Percentiles rank a stretch among this genome's conserved stretches.
Conservation (phyloP, 2,113 vertebrate genomes). For the Tyto alba region DNA sequence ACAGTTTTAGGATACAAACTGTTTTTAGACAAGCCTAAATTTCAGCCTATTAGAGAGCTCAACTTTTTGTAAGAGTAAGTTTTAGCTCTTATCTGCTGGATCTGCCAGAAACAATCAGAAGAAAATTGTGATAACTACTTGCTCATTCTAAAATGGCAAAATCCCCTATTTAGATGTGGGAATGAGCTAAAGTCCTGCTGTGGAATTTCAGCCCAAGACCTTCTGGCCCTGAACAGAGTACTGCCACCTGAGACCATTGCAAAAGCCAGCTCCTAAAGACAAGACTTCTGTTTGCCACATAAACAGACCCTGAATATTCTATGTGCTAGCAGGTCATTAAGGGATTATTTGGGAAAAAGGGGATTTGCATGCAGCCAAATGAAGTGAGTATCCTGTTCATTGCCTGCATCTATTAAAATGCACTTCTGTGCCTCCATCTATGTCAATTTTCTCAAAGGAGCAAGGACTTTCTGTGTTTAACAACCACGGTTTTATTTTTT, state of each 20-base stretch:
- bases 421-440: neutral
- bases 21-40: neutral
- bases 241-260: neutral
- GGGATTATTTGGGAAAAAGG: slow-evolving; percentile 7
- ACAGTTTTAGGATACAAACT: neutral
- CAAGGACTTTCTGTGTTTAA: neutral
- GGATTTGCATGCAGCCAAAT: neutral
- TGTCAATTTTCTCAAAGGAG: neutral
- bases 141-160: neutral
- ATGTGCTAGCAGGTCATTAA: neutral
- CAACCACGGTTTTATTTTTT: neutral
- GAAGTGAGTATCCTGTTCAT: neutral
- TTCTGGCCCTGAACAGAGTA: neutral
- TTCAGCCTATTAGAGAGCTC: neutral
- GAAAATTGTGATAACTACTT: neutral
- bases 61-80: neutral
- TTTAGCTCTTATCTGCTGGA: neutral
- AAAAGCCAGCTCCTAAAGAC: neutral
- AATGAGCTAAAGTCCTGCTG: neutral
- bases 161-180: neutral
- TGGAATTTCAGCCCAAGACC: neutral
- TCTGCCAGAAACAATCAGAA: neutral
- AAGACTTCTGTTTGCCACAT: neutral
- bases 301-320: neutral
- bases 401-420: neutral